Evolutionary conservation across 2,888 invertebrate genomes (phyloP).

Genomic region (Agrochola litura): DNA sequence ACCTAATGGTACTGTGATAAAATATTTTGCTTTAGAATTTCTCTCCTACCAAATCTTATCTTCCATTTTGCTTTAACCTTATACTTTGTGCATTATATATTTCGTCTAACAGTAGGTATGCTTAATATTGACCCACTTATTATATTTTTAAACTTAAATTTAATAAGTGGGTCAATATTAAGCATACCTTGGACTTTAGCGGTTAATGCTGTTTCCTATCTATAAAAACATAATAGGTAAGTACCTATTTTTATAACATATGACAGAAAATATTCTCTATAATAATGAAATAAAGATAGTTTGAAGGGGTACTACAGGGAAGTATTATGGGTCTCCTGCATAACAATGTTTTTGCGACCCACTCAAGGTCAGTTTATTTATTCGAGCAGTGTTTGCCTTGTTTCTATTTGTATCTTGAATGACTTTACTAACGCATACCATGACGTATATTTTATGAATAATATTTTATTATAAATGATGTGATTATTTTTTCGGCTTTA

Average conservation of each 20-base stretch:
- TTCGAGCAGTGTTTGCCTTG: no score
- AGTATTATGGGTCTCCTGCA: slow-evolving; percentile 4
- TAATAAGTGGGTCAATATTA: no score
- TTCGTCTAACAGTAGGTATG: neutral
- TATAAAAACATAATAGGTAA: slow-evolving; percentile 2
- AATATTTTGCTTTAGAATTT: neutral
- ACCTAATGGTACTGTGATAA: neutral
- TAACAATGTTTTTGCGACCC: neutral
- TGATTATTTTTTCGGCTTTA: slow-evolving; percentile 46
- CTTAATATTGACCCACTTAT: neutral
- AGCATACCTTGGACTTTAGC: no score
- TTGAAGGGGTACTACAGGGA: slow-evolving; percentile 16
- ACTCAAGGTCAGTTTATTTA: slow-evolving; percentile 1
- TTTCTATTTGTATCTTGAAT: neutral
- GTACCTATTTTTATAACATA: neutral
- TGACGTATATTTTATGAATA: slow-evolving; percentile 38
- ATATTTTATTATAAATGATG: slow-evolving; percentile 11
- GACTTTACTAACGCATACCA: slow-evolving; percentile 24
- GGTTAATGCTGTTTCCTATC: slow-evolving; percentile 2
- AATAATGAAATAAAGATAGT: neutral
- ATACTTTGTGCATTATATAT: slow-evolving; percentile 1
- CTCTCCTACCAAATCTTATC: neutral
- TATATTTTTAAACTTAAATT: no score
- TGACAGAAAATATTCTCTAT: neutral
- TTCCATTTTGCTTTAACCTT: neutral